Evolutionary conservation across 2,797 vertebrate genomes (phyloP).

Genomic region (Falco rusticolus): DNA sequence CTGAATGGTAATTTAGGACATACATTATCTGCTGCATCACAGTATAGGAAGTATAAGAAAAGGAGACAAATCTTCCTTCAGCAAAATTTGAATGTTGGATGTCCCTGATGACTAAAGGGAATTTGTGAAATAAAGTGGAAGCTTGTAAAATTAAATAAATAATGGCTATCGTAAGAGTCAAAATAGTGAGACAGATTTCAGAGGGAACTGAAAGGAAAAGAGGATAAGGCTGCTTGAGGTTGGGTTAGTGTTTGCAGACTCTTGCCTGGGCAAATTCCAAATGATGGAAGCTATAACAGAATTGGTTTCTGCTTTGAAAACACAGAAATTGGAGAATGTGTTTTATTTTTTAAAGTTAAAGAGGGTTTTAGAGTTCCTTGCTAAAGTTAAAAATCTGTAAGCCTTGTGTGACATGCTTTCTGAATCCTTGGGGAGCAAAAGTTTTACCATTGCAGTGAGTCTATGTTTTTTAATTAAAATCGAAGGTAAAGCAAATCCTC

Average conservation of each 20-base stretch:
- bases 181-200: not conserved
- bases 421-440: not conserved
- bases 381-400: not conserved
- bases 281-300: not conserved
- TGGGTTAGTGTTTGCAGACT: not conserved
- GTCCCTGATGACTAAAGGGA: not conserved
- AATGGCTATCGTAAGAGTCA: not conserved
- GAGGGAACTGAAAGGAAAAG: not conserved
- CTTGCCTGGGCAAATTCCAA: not conserved
- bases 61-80: not conserved
- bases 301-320: not conserved
- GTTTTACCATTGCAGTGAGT: not conserved
- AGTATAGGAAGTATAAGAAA: not conserved
- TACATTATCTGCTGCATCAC: not conserved
- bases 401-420: not conserved
- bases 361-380: not conserved
- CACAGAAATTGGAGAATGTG: not conserved
- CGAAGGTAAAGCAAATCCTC: not conserved
- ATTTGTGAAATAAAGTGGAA: conserved; percentile 22
- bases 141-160: not conserved
- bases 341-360: not conserved
- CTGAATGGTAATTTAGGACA: not conserved
- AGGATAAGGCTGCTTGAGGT: not conserved
- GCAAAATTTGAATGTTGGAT: not conserved
- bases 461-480: not conserved